Conservation (phyloP, 2,888 invertebrate species). For the Hesperia comma region DNA sequence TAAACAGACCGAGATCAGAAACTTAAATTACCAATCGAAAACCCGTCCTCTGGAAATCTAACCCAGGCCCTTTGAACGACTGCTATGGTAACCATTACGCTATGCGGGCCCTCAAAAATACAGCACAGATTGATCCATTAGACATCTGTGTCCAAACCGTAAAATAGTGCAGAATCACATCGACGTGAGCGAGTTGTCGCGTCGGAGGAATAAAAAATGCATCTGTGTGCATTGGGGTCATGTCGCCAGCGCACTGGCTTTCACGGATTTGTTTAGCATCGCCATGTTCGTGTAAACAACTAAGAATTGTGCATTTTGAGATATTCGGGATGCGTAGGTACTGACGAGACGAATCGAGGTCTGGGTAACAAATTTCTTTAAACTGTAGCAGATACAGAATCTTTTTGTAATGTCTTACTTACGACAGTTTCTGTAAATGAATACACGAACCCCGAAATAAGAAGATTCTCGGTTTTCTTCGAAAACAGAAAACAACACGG, state of each 20-base stretch:
- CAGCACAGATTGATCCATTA: not conserved
- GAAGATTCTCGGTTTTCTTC: no score
- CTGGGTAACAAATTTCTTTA: not conserved
- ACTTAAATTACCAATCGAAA: no score
- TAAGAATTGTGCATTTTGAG: constrained; percentile 31
- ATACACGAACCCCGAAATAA: not conserved
- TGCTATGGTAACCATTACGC: no score
- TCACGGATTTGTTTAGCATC: constrained; percentile 35
- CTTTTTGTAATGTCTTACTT: no score
- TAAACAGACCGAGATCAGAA: no score
- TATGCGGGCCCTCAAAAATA: not conserved
- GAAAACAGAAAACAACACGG: no score
- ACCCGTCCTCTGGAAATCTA: no score
- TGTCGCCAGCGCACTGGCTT: constrained; percentile 26
- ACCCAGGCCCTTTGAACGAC: no score
- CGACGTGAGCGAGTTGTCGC: constrained; percentile 4
- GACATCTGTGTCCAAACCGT: constrained; percentile 11
- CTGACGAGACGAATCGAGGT: not conserved
- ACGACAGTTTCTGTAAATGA: not conserved
- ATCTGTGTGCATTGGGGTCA: constrained; percentile 31
- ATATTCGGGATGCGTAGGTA: constrained; percentile 24
- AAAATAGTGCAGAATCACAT: constrained; percentile 18
- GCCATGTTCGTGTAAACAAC: constrained; percentile 28
- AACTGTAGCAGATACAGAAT: no score
- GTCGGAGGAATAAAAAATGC: constrained; percentile 34